These are phyloP conservation scores for Podarcis raffonei DNA, from an alignment of 2,113 vertebrate genomes.

Conservation along the genomic window DNA sequence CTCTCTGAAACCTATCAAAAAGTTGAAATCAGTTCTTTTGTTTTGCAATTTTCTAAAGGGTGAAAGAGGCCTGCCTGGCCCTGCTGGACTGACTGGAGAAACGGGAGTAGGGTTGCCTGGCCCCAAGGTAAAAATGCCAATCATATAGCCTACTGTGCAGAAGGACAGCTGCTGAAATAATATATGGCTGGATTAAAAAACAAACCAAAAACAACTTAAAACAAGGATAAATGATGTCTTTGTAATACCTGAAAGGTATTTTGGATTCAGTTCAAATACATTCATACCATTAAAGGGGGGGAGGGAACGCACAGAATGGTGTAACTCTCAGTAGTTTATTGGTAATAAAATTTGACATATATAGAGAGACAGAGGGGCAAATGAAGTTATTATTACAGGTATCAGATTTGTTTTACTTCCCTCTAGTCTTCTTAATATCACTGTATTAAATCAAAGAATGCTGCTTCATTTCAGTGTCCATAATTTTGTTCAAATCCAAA, in stretches of 20 bases:
- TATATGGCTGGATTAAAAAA: slow-evolving; percentile 1
- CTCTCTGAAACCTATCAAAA: not conserved
- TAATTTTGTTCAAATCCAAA: slow-evolving; percentile 11
- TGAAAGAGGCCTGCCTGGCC: slow-evolving; percentile 83
- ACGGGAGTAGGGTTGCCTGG: slow-evolving; percentile 86
- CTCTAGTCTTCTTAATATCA: slow-evolving; percentile 6
- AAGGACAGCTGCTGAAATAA: slow-evolving; percentile 35
- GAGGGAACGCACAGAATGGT: not conserved
- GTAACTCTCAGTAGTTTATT: not conserved
- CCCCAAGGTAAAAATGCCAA: slow-evolving; percentile 78
- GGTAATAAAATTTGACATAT: not conserved
- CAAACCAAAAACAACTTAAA: not conserved
- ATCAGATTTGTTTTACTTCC: slow-evolving; percentile 9
- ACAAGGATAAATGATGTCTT: slow-evolving; percentile 15
- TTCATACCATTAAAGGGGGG: not conserved
- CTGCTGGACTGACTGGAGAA: slow-evolving; percentile 86
- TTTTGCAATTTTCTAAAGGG: slow-evolving; percentile 77
- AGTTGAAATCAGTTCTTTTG: slow-evolving; percentile 25
- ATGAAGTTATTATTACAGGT: not conserved
- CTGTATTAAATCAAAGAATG: slow-evolving; percentile 15
- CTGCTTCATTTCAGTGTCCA: not conserved
- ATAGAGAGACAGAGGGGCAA: not conserved
- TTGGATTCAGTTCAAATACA: slow-evolving; percentile 20
- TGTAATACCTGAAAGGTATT: slow-evolving; percentile 32
- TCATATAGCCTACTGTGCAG: not conserved